phyloP scores from a whole-genome alignment of 2,113 vertebrate genomes.

The Apaloderma vittatum region DNA sequence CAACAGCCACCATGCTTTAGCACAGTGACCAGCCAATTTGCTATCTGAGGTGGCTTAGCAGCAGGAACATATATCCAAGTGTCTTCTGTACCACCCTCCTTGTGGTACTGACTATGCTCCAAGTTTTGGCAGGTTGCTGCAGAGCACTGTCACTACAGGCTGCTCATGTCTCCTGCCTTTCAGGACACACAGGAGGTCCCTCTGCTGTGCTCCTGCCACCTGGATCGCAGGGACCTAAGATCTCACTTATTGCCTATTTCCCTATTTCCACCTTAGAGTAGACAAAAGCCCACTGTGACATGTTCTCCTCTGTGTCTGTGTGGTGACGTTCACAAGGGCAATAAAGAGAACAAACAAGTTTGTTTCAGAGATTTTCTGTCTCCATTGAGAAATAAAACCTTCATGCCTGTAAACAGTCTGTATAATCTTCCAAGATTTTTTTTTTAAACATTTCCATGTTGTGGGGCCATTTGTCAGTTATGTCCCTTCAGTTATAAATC shows the following conservation, averaged over 20 bases:
- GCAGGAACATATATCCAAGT: background rate
- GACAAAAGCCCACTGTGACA: background rate
- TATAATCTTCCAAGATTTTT: background rate
- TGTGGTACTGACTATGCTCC: background rate
- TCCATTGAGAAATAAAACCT: background rate
- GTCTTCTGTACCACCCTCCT: background rate
- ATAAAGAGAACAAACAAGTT: background rate
- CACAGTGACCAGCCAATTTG: fast-evolving
- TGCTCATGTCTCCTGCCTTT: background rate
- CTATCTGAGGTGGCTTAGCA: background rate
- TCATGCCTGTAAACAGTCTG: background rate
- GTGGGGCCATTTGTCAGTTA: background rate
- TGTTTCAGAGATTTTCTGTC: background rate
- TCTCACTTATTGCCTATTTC: background rate
- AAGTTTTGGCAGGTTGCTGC: background rate
- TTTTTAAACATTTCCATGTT: background rate
- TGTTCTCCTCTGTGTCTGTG: background rate
- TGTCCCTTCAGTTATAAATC: background rate
- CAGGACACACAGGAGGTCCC: background rate
- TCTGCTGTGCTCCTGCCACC: background rate
- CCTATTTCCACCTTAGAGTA: background rate
- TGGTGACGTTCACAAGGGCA: background rate
- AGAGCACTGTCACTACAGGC: background rate
- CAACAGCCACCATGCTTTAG: fast-evolving
- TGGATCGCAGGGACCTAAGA: background rate